These are phyloP conservation scores for Horisme vitalbata DNA, from an alignment of 2,888 invertebrate species.

Conservation along the genomic window DNA sequence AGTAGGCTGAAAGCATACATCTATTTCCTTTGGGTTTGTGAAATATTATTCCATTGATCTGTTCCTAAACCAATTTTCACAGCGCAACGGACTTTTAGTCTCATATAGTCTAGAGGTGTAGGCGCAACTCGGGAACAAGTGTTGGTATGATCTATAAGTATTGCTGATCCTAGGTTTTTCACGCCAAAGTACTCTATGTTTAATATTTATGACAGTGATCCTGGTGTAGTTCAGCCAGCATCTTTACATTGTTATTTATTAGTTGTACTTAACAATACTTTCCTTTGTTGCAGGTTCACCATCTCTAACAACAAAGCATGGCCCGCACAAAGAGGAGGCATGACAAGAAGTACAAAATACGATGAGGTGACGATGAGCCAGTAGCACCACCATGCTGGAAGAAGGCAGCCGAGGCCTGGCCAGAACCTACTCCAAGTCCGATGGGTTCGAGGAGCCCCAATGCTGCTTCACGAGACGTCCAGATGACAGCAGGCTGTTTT, in stretches of 20 bases:
- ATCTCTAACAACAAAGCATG: conserved; percentile 9
- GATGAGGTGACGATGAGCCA: conserved; percentile 17
- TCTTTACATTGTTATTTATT: too few species aligned
- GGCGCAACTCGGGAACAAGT: too few species aligned
- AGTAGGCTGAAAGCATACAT: too few species aligned
- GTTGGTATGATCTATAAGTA: too few species aligned
- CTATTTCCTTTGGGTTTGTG: conserved; percentile 4
- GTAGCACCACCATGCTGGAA: conserved; percentile 27
- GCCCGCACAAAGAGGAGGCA: conserved; percentile 22
- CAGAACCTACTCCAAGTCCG: conserved; percentile 18
- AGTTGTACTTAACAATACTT: background rate
- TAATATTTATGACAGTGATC: too few species aligned
- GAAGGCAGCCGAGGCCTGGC: conserved; percentile 30
- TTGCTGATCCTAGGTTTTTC: too few species aligned
- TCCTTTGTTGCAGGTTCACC: conserved; percentile 23
- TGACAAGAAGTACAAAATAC: conserved; percentile 26
- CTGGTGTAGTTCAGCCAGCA: too few species aligned
- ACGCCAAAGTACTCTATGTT: too few species aligned
- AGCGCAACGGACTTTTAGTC: too few species aligned
- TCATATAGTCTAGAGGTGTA: too few species aligned
- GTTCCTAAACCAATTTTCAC: too few species aligned
- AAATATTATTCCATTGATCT: too few species aligned
- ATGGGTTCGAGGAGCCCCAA: conserved; percentile 17
- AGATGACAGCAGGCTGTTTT: conserved; percentile 34
- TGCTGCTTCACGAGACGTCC: conserved; percentile 21